Evolutionary conservation across 2,888 invertebrate species (phyloP).

Genomic region (Keiferia lycopersicella): DNA sequence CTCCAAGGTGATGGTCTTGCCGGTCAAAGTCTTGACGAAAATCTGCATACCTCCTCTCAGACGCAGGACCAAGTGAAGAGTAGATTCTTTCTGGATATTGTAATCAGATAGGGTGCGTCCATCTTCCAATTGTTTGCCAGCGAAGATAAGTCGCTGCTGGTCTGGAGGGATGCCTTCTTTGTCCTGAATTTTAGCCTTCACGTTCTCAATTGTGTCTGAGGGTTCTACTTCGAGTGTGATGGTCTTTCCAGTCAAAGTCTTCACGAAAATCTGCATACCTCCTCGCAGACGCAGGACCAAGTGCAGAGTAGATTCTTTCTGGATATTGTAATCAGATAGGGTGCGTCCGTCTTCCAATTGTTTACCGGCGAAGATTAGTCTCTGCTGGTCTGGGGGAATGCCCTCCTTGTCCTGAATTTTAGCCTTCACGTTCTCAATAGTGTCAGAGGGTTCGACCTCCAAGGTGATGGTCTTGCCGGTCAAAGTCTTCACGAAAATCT

Average conservation of each 20-base stretch:
- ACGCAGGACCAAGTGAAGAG: constrained; percentile 35
- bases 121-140: constrained; percentile 37
- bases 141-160: constrained; percentile 37
- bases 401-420: constrained; percentile 36
- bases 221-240: constrained; percentile 37
- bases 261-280: constrained; percentile 36
- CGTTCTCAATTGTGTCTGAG: constrained; percentile 37
- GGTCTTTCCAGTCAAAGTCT: constrained; percentile 37
- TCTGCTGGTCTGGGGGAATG: constrained; percentile 35
- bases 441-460: constrained; percentile 32
- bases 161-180: constrained; percentile 39
- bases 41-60: constrained; percentile 39
- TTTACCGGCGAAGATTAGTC: constrained; percentile 35
- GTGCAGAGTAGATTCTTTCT: constrained; percentile 35
- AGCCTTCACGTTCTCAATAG: constrained; percentile 35
- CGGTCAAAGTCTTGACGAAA: constrained; percentile 37
- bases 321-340: constrained; percentile 35
- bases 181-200: constrained; percentile 38
- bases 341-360: constrained; percentile 36
- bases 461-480: constrained; percentile 32
- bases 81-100: constrained; percentile 38
- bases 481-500: constrained; percentile 25
- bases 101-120: constrained; percentile 38
- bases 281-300: constrained; percentile 34
- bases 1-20: constrained; percentile 38